Percentiles rank a stretch among this genome's conserved stretches.
These are phyloP conservation scores for Magallana gigas DNA, from an alignment of 1,140 invertebrate species.

Conservation along the genomic window DNA sequence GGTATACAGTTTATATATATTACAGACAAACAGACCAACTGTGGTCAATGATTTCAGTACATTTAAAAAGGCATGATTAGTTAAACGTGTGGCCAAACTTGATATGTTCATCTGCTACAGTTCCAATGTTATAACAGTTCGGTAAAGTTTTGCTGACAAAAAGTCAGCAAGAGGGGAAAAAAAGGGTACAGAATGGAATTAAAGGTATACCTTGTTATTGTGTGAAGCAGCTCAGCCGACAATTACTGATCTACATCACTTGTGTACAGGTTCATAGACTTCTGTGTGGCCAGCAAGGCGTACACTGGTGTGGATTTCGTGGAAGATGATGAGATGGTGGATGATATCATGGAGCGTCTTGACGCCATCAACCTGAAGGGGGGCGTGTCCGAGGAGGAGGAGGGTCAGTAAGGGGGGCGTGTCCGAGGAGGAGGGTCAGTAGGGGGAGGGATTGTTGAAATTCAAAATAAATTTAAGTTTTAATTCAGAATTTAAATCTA, in stretches of 20 bases:
- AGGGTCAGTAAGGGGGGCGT: neutral
- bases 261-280: conserved; percentile 60
- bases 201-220: too few relatives aligned
- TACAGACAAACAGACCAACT: too few relatives aligned
- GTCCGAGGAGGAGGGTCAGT: too few relatives aligned
- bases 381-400: neutral
- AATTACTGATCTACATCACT: neutral
- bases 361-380: conserved; percentile 38
- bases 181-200: too few relatives aligned
- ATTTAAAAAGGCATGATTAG: neutral
- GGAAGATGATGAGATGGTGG: conserved; percentile 57
- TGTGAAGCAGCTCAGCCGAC: too few relatives aligned
- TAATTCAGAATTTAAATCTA: too few relatives aligned
- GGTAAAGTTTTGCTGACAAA: too few relatives aligned
- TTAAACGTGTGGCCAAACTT: neutral
- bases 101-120: neutral
- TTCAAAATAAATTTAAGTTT: too few relatives aligned
- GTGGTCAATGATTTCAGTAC: neutral
- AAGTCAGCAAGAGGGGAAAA: too few relatives aligned
- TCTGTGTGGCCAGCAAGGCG: conserved; percentile 57
- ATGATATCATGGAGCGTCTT: conserved; percentile 62
- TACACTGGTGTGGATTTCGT: conserved; percentile 57
- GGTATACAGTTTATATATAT: too few relatives aligned
- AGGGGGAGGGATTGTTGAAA: too few relatives aligned
- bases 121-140: neutral